A percentile compares a stretch with the other conserved stretches of the same genome.
Evolutionary conservation across 1,140 invertebrate species (phyloP).

Genomic region (Scaptomyza hsui): DNA sequence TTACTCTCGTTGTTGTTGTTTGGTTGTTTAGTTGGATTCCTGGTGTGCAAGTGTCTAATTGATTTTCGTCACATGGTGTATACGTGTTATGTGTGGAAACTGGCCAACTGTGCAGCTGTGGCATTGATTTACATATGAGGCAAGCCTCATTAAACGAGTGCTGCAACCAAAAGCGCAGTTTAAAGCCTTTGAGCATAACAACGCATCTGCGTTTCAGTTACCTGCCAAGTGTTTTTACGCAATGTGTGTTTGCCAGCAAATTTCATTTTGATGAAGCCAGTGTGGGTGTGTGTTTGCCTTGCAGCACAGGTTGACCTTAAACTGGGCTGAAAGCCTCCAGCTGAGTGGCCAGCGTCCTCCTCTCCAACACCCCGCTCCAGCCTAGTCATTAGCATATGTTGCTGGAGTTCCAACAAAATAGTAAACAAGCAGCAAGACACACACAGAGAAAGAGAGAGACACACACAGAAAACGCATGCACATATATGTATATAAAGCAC

Average conservation of each 20-base stretch:
- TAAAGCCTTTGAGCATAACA: conserved; percentile 71
- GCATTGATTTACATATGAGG: conserved; percentile 34
- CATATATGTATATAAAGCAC: neutral
- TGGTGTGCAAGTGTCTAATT: conserved; percentile 68
- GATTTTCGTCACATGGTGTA: conserved; percentile 64
- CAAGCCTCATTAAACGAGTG: conserved; percentile 25
- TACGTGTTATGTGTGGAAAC: conserved; percentile 16
- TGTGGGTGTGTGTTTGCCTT: conserved; percentile 23
- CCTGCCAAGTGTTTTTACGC: conserved; percentile 42
- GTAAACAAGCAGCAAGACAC: conserved; percentile 61
- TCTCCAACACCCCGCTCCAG: neutral
- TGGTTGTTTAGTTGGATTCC: conserved; percentile 24
- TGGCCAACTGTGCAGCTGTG: neutral
- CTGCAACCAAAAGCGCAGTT: conserved; percentile 57
- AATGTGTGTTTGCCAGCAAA: conserved; percentile 66
- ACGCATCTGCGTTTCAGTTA: conserved; percentile 49
- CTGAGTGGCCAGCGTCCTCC: conserved; percentile 54
- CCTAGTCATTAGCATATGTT: conserved; percentile 79
- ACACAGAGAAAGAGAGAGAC: neutral
- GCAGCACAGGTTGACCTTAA: conserved; percentile 65
- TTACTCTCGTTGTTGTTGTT: conserved; percentile 13
- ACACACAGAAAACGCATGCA: conserved; percentile 19
- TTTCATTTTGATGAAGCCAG: conserved; percentile 78
- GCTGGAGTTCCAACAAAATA: conserved; percentile 69
- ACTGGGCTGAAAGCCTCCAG: conserved; percentile 67